These are phyloP conservation scores for Ursus arctos DNA, from an alignment of 2,113 vertebrate genomes.

Conservation along the genomic window DNA sequence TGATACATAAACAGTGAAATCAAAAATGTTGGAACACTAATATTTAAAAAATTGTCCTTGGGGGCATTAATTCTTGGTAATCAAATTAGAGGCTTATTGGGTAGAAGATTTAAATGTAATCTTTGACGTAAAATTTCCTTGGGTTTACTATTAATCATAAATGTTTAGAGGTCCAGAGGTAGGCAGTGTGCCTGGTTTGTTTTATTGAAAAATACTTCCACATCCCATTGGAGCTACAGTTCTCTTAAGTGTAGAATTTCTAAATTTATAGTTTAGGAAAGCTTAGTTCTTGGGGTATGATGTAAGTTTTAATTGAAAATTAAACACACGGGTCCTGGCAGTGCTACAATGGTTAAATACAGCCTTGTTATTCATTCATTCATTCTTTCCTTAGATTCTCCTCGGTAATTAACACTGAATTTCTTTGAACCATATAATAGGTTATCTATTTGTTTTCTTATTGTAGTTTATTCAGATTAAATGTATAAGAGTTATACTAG, in stretches of 20 bases:
- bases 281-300: background rate
- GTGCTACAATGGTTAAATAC: background rate
- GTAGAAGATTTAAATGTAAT: constrained; percentile 5
- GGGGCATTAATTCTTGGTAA: constrained; percentile 24
- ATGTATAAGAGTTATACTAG: background rate
- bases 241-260: background rate
- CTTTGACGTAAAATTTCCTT: background rate
- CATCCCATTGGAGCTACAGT: background rate
- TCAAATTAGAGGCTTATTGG: constrained; percentile 42
- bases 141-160: background rate
- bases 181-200: background rate
- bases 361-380: background rate
- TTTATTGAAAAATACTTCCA: background rate
- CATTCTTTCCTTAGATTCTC: background rate
- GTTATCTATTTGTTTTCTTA: background rate
- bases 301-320: constrained; percentile 38
- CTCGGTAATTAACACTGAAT: background rate
- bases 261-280: constrained; percentile 35
- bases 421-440: background rate
- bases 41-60: constrained; percentile 26
- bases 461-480: background rate
- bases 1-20: constrained; percentile 59
- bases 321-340: background rate
- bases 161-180: background rate
- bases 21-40: constrained; percentile 34